phyloP scores from a whole-genome alignment of 2,797 vertebrate species.

The Brachymystax lenok region DNA sequence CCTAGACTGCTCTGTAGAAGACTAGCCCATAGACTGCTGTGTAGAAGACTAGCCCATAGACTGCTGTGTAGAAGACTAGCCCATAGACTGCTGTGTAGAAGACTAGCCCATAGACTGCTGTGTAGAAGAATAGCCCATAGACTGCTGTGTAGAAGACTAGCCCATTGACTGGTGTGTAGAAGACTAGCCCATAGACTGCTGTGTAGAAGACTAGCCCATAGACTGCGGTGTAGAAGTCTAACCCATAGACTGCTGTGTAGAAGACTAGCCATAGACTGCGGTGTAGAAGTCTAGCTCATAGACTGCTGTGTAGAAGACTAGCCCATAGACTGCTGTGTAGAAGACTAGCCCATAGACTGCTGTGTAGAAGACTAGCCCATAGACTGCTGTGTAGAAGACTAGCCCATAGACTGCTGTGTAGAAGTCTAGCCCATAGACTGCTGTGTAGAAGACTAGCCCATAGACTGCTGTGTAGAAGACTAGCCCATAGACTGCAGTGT shows the following conservation, averaged over 20 bases:
- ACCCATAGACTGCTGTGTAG: neutral
- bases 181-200: neutral
- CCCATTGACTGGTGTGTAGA: slow-evolving; percentile 27
- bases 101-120: too few species aligned
- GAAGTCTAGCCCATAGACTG: neutral
- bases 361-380: neutral
- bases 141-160: slow-evolving; percentile 17
- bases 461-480: too few species aligned
- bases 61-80: neutral
- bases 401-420: slow-evolving; percentile 28
- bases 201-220: neutral
- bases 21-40: slow-evolving; percentile 12
- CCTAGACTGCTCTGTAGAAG: neutral
- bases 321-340: slow-evolving; percentile 14
- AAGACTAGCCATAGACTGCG: slow-evolving; percentile 24
- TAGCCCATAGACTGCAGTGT: too few species aligned
- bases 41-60: slow-evolving; percentile 27
- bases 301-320: neutral
- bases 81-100: neutral
- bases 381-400: slow-evolving; percentile 21
- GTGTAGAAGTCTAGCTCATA: neutral
- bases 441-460: too few species aligned
- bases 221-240: neutral
- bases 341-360: slow-evolving; percentile 29
- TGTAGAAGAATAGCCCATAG: too few species aligned